Evolutionary conservation across 2,888 invertebrate genomes (phyloP).

Genomic region (Spicauda simplicius): DNA sequence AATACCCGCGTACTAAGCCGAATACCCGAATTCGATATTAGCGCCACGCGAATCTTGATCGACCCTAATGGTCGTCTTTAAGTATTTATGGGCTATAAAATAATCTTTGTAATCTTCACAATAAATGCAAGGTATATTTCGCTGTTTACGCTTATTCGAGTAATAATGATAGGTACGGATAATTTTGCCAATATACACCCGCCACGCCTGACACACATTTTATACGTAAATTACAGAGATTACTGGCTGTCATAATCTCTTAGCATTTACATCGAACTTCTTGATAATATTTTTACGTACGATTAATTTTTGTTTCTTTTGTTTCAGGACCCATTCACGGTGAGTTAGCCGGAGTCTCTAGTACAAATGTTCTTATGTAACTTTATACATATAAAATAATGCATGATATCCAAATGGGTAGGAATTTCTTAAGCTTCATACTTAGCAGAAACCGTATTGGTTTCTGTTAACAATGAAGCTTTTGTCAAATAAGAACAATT

Average conservation of each 20-base stretch:
- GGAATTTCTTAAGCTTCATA: no score
- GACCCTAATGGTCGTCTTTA: conserved; percentile 18
- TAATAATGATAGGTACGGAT: conserved; percentile 21
- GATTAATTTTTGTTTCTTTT: conserved; percentile 60
- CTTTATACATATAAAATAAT: no score
- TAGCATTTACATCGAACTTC: conserved; percentile 23
- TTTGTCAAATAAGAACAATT: no score
- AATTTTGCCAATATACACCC: conserved; percentile 11
- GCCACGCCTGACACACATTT: conserved; percentile 20
- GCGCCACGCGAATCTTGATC: conserved; percentile 6
- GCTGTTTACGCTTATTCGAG: conserved; percentile 27
- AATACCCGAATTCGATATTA: conserved; percentile 7
- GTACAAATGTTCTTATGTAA: not conserved
- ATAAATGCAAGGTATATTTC: conserved; percentile 19
- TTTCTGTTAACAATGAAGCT: no score
- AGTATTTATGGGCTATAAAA: conserved; percentile 20
- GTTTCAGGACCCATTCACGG: conserved; percentile 88
- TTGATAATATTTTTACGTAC: conserved; percentile 18
- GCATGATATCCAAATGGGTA: no score
- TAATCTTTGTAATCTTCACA: conserved; percentile 26
- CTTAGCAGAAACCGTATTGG: no score
- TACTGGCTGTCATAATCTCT: conserved; percentile 13
- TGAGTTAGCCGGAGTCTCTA: conserved; percentile 58
- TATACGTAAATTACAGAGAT: conserved; percentile 28
- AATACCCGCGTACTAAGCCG: not conserved